Evolutionary conservation across 2,888 invertebrate species (phyloP).

Genomic region (Melipona bicolor): DNA sequence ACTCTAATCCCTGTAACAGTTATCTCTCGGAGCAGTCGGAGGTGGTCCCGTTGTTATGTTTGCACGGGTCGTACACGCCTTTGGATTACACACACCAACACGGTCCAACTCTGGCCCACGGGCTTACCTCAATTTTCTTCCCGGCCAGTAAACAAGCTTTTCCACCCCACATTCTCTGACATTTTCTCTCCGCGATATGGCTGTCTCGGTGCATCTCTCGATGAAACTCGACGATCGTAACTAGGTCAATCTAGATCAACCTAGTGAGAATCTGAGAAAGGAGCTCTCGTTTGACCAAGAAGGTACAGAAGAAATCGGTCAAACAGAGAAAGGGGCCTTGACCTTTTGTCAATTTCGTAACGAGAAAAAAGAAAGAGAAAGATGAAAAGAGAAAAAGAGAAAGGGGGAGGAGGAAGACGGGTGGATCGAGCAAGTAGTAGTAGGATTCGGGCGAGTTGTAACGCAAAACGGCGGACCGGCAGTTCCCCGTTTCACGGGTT

Average conservation of each 20-base stretch:
- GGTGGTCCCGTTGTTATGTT: slow-evolving; percentile 38
- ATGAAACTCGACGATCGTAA: neutral
- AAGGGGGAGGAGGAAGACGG: slow-evolving; percentile 4
- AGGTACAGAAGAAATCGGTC: slow-evolving; percentile 23
- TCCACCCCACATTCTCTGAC: neutral
- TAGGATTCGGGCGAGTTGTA: slow-evolving; percentile 67
- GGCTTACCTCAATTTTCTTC: neutral
- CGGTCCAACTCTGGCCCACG: slow-evolving; percentile 54
- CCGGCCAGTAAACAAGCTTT: neutral
- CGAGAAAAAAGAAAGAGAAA: too few species aligned
- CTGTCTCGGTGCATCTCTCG: too few species aligned
- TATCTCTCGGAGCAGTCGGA: slow-evolving; percentile 12
- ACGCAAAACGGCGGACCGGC: slow-evolving; percentile 68
- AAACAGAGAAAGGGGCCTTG: slow-evolving; percentile 12
- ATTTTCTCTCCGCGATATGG: neutral
- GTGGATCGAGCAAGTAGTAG: slow-evolving; percentile 65
- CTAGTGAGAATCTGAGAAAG: too few species aligned
- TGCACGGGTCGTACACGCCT: slow-evolving; percentile 50
- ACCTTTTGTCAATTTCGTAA: too few species aligned
- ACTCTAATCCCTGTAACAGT: slow-evolving; percentile 8
- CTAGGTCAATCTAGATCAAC: neutral
- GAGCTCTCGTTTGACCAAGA: neutral
- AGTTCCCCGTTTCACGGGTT: slow-evolving; percentile 52
- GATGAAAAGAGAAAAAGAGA: neutral
- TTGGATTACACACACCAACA: slow-evolving; percentile 35